Evolutionary conservation across 2,888 invertebrate genomes (phyloP).

Genomic region (Himalopsyche japonica): DNA sequence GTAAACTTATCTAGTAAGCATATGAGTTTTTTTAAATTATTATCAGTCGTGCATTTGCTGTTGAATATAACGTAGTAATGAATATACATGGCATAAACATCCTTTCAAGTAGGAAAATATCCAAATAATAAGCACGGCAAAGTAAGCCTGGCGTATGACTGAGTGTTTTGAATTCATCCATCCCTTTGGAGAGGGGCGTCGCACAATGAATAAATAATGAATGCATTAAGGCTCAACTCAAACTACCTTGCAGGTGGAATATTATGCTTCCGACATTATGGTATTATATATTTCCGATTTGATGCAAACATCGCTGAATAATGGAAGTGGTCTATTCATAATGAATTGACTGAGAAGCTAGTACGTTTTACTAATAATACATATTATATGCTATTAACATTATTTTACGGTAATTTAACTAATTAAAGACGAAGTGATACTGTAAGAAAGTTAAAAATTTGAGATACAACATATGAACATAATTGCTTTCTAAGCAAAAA

Average conservation of each 20-base stretch:
- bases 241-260: neutral
- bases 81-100: no score
- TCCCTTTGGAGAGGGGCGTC: conserved; percentile 19
- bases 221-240: conserved; percentile 21
- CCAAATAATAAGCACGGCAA: neutral
- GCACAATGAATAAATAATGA: conserved; percentile 29
- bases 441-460: no score
- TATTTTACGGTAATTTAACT: neutral
- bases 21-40: no score
- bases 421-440: no score
- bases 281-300: neutral
- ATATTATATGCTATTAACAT: neutral
- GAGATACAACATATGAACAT: no score
- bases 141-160: neutral
- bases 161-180: conserved; percentile 1
- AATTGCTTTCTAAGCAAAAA: no score
- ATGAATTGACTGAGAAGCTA: neutral
- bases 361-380: neutral
- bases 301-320: neutral
- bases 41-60: no score
- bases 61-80: no score
- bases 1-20: no score
- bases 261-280: neutral
- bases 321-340: neutral
- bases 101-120: neutral